Percentiles rank a stretch among this genome's conserved stretches.
These are phyloP conservation scores for Clistopyga incitator DNA, from an alignment of 2,888 invertebrate genomes.

Conservation along the genomic window DNA sequence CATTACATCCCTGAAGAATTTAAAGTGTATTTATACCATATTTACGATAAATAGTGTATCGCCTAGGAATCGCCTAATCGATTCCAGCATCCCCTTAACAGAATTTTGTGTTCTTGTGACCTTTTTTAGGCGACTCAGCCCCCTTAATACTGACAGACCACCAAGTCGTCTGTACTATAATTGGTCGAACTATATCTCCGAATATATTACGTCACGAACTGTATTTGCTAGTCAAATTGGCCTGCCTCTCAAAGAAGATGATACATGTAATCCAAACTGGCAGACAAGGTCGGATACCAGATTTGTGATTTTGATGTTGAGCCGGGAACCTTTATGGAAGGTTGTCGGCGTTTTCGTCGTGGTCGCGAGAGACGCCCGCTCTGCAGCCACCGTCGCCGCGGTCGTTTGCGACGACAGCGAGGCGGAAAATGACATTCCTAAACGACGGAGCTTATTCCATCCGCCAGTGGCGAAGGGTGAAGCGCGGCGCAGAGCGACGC, in stretches of 20 bases:
- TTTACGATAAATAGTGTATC: too few relatives aligned
- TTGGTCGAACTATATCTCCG: neutral
- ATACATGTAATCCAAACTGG: constrained; percentile 50
- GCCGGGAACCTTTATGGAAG: constrained; percentile 57
- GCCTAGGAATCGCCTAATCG: too few relatives aligned
- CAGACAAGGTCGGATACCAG: constrained; percentile 29
- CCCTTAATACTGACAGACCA: neutral
- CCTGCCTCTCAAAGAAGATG: constrained; percentile 33
- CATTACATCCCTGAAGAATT: too few relatives aligned
- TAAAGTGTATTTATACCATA: too few relatives aligned
- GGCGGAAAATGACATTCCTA: constrained; percentile 75
- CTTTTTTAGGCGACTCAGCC: too few relatives aligned
- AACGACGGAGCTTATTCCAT: constrained; percentile 71
- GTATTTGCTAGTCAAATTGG: constrained; percentile 25
- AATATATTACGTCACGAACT: neutral
- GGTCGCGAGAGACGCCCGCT: constrained; percentile 37
- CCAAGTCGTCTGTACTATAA: neutral
- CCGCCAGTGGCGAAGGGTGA: constrained; percentile 67
- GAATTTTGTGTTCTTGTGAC: too few relatives aligned
- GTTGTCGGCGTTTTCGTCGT: constrained; percentile 45
- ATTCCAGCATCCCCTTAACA: too few relatives aligned
- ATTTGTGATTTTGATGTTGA: constrained; percentile 61
- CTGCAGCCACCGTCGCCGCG: constrained; percentile 29
- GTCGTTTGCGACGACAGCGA: constrained; percentile 65
- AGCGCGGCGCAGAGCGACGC: constrained; percentile 58